Evolutionary conservation across 2,113 vertebrate species (phyloP).

Genomic region (Nerophis lumbriciformis): DNA sequence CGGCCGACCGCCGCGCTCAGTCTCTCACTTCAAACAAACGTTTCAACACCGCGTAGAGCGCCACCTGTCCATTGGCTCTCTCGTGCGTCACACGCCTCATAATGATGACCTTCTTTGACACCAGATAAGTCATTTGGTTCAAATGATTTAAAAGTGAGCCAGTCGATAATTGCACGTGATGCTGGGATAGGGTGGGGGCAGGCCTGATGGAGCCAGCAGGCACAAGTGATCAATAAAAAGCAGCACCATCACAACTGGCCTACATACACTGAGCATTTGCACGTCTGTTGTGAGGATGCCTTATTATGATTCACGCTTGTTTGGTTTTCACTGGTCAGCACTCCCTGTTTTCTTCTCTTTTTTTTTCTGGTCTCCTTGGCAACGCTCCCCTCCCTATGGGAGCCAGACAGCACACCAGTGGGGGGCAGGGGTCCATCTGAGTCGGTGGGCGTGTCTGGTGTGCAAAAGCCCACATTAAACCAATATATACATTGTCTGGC

Average conservation of each 20-base stretch:
- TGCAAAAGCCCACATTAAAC: conserved; percentile 8
- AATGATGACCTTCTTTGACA: conserved; percentile 10
- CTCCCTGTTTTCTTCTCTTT: conserved; percentile 22
- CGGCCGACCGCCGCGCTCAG: conserved; percentile 5
- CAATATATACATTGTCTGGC: conserved; percentile 9
- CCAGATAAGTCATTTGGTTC: neutral
- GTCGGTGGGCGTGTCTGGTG: conserved; percentile 1
- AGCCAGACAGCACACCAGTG: conserved; percentile 17
- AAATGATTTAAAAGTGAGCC: neutral
- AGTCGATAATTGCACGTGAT: conserved; percentile 43
- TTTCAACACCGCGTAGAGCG: conserved; percentile 26
- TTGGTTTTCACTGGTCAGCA: conserved; percentile 4
- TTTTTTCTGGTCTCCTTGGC: conserved; percentile 45
- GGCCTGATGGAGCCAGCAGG: conserved; percentile 27
- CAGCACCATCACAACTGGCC: conserved; percentile 1
- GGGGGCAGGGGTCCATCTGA: conserved; percentile 17
- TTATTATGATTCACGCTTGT: conserved; percentile 4
- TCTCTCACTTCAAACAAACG: conserved; percentile 14
- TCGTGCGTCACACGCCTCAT: neutral
- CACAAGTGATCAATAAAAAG: conserved; percentile 38
- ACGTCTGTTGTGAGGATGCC: neutral
- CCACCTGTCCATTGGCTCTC: conserved; percentile 22
- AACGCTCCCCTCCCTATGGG: conserved; percentile 37
- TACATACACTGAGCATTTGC: neutral
- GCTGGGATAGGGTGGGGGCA: conserved; percentile 29